These are phyloP conservation scores for Ochlodes sylvanus DNA, from an alignment of 2,888 invertebrate species.

Conservation along the genomic window DNA sequence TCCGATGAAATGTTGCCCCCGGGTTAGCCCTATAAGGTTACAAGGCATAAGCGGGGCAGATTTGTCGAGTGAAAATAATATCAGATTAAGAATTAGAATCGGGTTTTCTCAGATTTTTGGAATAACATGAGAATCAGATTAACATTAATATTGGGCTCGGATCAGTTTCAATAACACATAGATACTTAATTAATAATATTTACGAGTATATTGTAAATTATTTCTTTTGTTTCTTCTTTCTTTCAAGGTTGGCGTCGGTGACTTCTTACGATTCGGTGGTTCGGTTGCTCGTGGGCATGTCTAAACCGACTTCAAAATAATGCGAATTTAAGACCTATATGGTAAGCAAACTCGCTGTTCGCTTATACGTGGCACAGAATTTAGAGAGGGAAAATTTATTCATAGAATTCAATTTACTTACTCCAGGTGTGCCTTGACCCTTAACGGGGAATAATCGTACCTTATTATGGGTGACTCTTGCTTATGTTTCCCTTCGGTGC, in stretches of 20 bases:
- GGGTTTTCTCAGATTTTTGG: background rate
- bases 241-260: too few species aligned
- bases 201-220: too few species aligned
- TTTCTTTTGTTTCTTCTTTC: too few species aligned
- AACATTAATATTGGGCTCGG: too few species aligned
- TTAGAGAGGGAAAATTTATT: conserved; percentile 69
- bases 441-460: conserved; percentile 76
- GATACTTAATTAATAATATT: too few species aligned
- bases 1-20: conserved; percentile 73
- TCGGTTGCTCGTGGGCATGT: too few species aligned
- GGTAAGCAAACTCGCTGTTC: conserved; percentile 41
- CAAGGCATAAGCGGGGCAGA: conserved; percentile 14
- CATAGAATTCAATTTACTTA: conserved; percentile 81
- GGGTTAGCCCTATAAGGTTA: conserved; percentile 44
- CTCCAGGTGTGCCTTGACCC: conserved; percentile 79
- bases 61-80: background rate
- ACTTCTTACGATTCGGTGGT: too few species aligned
- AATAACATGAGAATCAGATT: too few species aligned
- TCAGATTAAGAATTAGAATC: background rate
- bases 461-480: conserved; percentile 70
- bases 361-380: conserved; percentile 47
- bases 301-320: too few species aligned
- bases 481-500: conserved; percentile 56
- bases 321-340: too few species aligned
- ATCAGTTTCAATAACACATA: too few species aligned